Conservation (phyloP, 2,888 invertebrate species). For the Stenoptilia bipunctidactyla region DNA sequence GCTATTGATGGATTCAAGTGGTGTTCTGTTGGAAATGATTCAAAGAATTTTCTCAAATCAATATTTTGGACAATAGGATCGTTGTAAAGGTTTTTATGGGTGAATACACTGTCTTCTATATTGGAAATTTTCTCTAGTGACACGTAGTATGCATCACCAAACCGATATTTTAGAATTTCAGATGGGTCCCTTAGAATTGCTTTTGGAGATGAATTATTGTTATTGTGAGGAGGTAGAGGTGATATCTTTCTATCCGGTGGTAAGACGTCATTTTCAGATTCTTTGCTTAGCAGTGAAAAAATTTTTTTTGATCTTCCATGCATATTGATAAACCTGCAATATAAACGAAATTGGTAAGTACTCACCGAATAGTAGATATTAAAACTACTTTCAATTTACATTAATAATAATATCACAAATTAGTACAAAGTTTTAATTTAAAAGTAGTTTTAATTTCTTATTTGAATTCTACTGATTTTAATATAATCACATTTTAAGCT, state of each 20-base stretch:
- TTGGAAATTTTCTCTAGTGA: no score
- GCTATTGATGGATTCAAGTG: slow-evolving; percentile 6
- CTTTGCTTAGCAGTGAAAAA: slow-evolving; percentile 5
- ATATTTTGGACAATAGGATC: slow-evolving; percentile 7
- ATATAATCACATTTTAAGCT: no score
- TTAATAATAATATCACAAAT: slow-evolving; percentile 7
- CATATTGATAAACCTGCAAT: slow-evolving; percentile 8
- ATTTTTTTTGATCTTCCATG: slow-evolving; percentile 7
- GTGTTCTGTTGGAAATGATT: slow-evolving; percentile 5
- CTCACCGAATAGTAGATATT: slow-evolving; percentile 6
- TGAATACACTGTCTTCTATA: not conserved
- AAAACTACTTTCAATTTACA: slow-evolving; percentile 7
- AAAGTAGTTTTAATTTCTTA: no score
- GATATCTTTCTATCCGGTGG: slow-evolving; percentile 8
- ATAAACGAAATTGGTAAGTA: slow-evolving; percentile 8
- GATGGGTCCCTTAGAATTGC: slow-evolving; percentile 2
- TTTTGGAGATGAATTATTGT: slow-evolving; percentile 8
- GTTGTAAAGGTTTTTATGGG: slow-evolving; percentile 5
- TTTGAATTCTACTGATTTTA: no score
- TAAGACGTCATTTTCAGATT: slow-evolving; percentile 5
- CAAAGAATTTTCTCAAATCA: slow-evolving; percentile 8
- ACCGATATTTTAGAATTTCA: not conserved
- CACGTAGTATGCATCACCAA: no score
- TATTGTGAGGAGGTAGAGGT: slow-evolving; percentile 1
- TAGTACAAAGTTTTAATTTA: no score